These are phyloP conservation scores for Corythaixoides concolor DNA, from an alignment of 2,113 vertebrate genomes.

Conservation along the genomic window DNA sequence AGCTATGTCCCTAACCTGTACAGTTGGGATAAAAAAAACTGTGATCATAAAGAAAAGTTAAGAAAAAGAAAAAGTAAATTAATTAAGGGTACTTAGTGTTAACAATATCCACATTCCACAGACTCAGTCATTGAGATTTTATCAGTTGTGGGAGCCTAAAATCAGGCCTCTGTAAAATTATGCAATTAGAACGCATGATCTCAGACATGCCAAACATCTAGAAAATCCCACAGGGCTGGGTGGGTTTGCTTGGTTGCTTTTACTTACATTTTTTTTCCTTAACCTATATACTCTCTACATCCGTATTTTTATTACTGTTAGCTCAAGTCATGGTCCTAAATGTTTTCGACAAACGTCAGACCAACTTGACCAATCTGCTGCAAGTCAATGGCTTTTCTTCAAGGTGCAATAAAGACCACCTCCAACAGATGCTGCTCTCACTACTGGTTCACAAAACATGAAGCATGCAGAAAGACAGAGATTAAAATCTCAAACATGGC, in stretches of 20 bases:
- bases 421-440: background rate
- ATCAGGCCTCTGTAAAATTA: background rate
- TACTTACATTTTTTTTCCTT: background rate
- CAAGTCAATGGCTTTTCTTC: background rate
- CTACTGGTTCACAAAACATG: background rate
- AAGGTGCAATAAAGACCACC: background rate
- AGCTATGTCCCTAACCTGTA: background rate
- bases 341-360: background rate
- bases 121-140: background rate
- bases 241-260: background rate
- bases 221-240: background rate
- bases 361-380: background rate
- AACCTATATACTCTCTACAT: background rate
- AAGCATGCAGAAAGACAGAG: background rate
- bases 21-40: background rate
- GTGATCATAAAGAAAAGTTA: background rate
- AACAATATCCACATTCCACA: background rate
- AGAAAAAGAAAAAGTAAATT: background rate
- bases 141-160: background rate
- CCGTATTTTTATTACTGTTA: background rate
- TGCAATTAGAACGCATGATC: background rate
- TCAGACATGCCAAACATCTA: background rate
- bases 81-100: background rate
- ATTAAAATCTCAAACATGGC: background rate
- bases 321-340: background rate